Percentiles rank a stretch among this genome's conserved stretches.
Conservation (phyloP, 2,113 vertebrate species). For the Ceyx margarethae region DNA sequence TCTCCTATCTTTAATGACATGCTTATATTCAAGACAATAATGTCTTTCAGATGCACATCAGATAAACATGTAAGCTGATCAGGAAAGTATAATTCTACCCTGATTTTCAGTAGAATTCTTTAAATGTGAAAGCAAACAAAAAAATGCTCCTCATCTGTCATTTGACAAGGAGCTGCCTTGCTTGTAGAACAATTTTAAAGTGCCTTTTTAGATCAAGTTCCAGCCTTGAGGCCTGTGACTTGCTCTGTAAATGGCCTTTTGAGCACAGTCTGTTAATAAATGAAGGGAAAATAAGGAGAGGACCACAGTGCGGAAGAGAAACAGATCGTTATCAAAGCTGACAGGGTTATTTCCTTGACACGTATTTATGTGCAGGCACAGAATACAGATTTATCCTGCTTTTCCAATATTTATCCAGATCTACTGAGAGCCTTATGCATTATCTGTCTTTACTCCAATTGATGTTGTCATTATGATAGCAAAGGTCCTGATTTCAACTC, state of each 20-base stretch:
- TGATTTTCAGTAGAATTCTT: conserved; percentile 1
- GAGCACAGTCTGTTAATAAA: background rate
- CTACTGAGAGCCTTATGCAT: background rate
- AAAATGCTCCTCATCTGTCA: conserved; percentile 2
- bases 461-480: background rate
- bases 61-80: conserved; percentile 24
- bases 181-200: background rate
- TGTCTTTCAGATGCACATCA: conserved; percentile 40
- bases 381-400: background rate
- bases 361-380: background rate
- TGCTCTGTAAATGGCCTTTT: background rate
- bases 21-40: conserved; percentile 20
- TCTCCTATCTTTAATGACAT: background rate
- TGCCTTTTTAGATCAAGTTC: background rate
- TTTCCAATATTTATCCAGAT: background rate
- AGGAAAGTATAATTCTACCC: background rate
- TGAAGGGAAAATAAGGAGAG: background rate
- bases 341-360: background rate
- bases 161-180: background rate
- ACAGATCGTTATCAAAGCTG: background rate
- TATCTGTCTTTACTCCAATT: background rate
- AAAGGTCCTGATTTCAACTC: background rate
- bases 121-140: conserved; percentile 2
- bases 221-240: background rate
- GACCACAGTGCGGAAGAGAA: background rate